Conservation (phyloP, 2,113 vertebrate genomes). For the Sceloporus tristichus region DNA sequence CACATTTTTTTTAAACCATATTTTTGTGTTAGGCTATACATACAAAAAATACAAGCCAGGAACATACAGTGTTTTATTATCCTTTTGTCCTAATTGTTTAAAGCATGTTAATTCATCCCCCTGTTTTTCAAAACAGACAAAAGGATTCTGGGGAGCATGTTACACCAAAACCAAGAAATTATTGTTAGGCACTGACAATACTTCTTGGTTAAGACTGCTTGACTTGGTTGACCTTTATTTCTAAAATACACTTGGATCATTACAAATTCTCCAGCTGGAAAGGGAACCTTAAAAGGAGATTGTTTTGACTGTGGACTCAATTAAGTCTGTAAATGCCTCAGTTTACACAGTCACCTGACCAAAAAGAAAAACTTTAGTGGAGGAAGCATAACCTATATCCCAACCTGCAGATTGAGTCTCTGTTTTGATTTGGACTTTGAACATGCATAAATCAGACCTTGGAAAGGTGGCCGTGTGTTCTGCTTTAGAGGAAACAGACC, state of each 20-base stretch:
- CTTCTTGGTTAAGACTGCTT: constrained; percentile 7
- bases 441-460: too few relatives aligned
- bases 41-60: not conserved
- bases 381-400: not conserved
- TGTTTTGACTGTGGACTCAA: not conserved
- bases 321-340: not conserved
- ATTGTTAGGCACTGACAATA: not conserved
- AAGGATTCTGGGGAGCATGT: not conserved
- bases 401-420: not conserved
- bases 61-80: not conserved
- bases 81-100: not conserved
- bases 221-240: constrained; percentile 1
- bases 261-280: not conserved
- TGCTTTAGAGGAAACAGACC: not conserved
- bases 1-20: not conserved
- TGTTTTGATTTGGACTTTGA: not conserved
- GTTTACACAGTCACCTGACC: not conserved
- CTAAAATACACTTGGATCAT: not conserved
- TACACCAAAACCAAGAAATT: not conserved
- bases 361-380: not conserved
- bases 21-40: constrained; percentile 1
- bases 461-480: not conserved
- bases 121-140: constrained; percentile 8
- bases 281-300: constrained; percentile 16
- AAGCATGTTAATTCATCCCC: not conserved